Evolutionary conservation across 2,888 invertebrate species (phyloP), one percentile per base, ranked within the genome.

Genomic region (Silvanus unidentatus): DNA sequence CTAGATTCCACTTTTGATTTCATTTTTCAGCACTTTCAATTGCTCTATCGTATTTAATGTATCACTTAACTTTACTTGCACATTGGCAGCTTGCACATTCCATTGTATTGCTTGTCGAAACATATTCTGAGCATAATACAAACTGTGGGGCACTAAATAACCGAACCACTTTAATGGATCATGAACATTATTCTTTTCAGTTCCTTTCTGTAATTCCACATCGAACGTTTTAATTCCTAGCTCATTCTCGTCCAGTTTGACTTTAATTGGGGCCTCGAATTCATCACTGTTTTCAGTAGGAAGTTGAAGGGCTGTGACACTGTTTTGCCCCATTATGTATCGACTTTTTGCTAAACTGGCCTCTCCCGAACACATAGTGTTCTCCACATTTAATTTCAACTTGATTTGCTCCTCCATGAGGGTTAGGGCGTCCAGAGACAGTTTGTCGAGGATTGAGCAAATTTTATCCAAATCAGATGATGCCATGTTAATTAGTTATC

Each of bases 151-250:
- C 0, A 91, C 88, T 28, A 94, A 70, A 30, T 90, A 79, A 9
- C 92, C 92, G 73, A 93, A 94, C 91, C 91, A 92, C 52, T 80
- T 82, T 22, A 92, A 66, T 0, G 93, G 91, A 66, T 93, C 80
- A 16, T 62, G 59, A 42, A 62, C 54, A 38, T 61, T 62, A 36
- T 61, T 29, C 65, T 70, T 69, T 59, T 73, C 60, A 37, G 6
- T 63, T 55, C 54, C 59, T 54, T 53, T 70, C 48, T 50, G 61
- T 49, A 48, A 55, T 13, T 64, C 57, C 11, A 73, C 50, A 34
- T 74, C 72, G 59, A 61, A 62, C 2, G 51, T 40, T 22, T 60
- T 58, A 39, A 58, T 43, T 4, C 55, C 59, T 11, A 58, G 58
- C 3, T 57, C 36, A 15, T 49, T 44, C 40, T 73, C 73, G 28